These are phyloP conservation scores for Chouioia cunea DNA, from an alignment of 2,888 invertebrate genomes.

Conservation along the genomic window DNA sequence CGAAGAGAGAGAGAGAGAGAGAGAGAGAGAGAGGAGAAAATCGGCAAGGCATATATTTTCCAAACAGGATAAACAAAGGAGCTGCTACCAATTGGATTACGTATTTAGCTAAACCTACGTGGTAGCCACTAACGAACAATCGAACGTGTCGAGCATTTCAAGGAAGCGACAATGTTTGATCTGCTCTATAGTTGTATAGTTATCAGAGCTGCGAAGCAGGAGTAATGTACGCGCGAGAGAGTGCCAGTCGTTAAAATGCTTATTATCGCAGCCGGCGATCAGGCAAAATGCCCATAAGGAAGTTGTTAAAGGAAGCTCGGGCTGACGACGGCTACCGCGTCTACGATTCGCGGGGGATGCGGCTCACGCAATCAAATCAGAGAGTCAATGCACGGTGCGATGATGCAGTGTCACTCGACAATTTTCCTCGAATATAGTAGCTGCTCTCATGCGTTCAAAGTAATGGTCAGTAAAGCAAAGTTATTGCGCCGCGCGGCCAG, in stretches of 20 bases:
- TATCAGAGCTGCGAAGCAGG: not conserved
- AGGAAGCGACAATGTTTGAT: not conserved
- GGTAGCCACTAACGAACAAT: too few species aligned
- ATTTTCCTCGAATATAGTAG: conserved; percentile 46
- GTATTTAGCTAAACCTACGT: not conserved
- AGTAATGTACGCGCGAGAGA: not conserved
- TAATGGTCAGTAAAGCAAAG: conserved; percentile 61
- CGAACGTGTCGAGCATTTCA: not conserved
- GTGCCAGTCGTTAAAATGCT: conserved; percentile 6
- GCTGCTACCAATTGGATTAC: not conserved
- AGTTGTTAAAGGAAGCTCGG: conserved; percentile 35
- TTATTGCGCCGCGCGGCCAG: conserved; percentile 52
- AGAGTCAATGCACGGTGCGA: conserved; percentile 36
- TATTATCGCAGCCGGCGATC: conserved; percentile 26
- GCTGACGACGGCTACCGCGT: not conserved
- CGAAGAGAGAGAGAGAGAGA: not conserved
- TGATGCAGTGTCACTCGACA: conserved; percentile 52
- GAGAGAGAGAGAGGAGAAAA: conserved; percentile 24
- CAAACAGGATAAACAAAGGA: conserved; percentile 18
- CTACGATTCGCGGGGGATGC: not conserved
- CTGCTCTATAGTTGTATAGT: too few species aligned
- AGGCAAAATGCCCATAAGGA: conserved; percentile 42
- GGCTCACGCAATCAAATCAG: conserved; percentile 4
- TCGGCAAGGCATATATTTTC: conserved; percentile 6
- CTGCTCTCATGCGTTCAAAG: conserved; percentile 49